These are phyloP conservation scores for Bombus pascuorum DNA, from an alignment of 1,140 invertebrate genomes.

Conservation along the genomic window DNA sequence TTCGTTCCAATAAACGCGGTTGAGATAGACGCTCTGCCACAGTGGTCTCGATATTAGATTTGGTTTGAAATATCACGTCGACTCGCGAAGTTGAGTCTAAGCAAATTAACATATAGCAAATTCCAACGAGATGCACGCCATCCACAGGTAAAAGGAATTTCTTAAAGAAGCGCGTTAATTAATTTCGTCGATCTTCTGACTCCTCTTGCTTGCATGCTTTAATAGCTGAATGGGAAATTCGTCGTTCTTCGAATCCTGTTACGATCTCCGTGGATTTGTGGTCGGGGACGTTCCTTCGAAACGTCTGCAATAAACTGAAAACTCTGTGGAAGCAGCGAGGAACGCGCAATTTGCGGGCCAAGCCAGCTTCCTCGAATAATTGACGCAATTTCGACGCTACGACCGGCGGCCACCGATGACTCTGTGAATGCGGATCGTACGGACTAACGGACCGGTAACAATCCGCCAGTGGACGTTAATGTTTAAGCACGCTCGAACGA, in stretches of 20 bases:
- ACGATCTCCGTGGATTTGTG: no score
- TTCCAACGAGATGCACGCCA: no score
- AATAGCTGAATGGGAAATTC: background rate
- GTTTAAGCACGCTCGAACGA: constrained; percentile 34
- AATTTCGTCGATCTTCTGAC: background rate
- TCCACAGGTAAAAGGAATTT: no score
- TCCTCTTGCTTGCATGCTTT: background rate
- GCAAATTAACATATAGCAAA: no score
- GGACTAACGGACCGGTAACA: constrained; percentile 38
- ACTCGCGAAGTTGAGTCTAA: no score
- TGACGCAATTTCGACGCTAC: constrained; percentile 64
- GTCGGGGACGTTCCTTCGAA: background rate
- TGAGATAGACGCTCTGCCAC: no score
- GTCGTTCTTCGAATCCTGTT: background rate
- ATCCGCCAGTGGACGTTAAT: constrained; percentile 30
- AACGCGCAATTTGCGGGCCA: constrained; percentile 59
- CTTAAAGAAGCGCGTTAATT: background rate
- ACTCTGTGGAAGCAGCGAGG: constrained; percentile 24
- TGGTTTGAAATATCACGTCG: no score
- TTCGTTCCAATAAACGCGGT: no score
- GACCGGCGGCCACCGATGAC: constrained; percentile 51
- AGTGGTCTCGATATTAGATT: no score
- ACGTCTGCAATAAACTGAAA: constrained; percentile 44
- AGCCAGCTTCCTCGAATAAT: constrained; percentile 64
- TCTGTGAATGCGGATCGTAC: constrained; percentile 57